Evolutionary conservation across 2,797 vertebrate genomes (phyloP), one percentile per base, ranked within the genome.

Genomic region (Buceros bicornis): DNA sequence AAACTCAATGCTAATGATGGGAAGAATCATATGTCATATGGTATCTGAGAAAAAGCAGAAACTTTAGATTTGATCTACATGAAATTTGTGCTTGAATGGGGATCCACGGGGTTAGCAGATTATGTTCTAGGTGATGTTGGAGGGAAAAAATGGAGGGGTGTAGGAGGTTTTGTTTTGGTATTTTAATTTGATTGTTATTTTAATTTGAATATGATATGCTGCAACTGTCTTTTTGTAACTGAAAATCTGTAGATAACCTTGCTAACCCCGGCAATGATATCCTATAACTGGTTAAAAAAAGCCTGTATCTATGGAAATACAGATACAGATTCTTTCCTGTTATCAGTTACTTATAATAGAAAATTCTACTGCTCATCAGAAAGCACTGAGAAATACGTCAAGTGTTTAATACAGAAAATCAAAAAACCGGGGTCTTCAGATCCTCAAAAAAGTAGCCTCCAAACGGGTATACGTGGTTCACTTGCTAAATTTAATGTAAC

Each of bases 1-100:
- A 95, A 87, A 93, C 74, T 70, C 82, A 57, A 7, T 87, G 83
- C 29, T 96, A 96, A 90, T 82, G 83, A 79, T 87, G 77, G 57
- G 47, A 70, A 93, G 94, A 96, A 95, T 51, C 82, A 16, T 69
- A 79, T 84, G 58, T 93, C 45, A 76, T 61, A 64, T 21, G 26
- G n/a, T 62, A 62, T 90, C 25, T 28, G 82, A 73, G 81, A 79
- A 84, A 85, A 89, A 62, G 16, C 13, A 37, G 37, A 73, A 87
- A 62, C 12, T 33, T 45, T 50, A 57, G 43, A 40, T 58, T 60
- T 85, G 21, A 4, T 35, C 51, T 72, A 1, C 69, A 54, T 78
- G 42, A 95, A 90, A 76, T 81, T 29, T 40, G 15, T 60, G 25
- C 17, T 80, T 62, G 35, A 84, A 84, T 0, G 1, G 25, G 53